These are phyloP conservation scores for Arge pagana DNA, from an alignment of 2,888 invertebrate genomes.

Conservation along the genomic window DNA sequence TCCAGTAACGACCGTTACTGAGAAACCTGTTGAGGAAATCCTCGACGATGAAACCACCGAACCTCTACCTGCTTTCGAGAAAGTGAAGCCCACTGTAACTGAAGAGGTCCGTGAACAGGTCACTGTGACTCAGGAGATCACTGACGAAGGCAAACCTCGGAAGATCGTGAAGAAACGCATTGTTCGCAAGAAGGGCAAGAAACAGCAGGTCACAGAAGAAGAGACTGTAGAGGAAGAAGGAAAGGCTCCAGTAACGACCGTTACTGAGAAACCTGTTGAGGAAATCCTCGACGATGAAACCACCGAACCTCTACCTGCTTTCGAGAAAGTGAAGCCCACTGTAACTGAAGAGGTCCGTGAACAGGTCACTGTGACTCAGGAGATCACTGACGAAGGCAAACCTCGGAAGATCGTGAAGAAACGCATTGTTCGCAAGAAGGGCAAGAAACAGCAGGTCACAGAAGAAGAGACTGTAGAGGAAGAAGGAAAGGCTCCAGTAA, in stretches of 20 bases:
- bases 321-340: neutral
- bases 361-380: conserved; percentile 52
- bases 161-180: conserved; percentile 30
- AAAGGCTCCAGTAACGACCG: conserved; percentile 45
- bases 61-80: conserved; percentile 13
- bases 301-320: conserved; percentile 24
- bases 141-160: conserved; percentile 33
- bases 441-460: conserved; percentile 58
- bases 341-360: conserved; percentile 53
- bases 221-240: conserved; percentile 33
- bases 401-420: conserved; percentile 52
- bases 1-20: conserved; percentile 50
- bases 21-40: neutral
- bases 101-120: conserved; percentile 33
- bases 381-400: conserved; percentile 48
- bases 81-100: conserved; percentile 1
- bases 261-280: conserved; percentile 37
- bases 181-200: conserved; percentile 51
- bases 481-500: conserved; percentile 51
- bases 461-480: conserved; percentile 59
- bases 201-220: conserved; percentile 37
- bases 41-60: conserved; percentile 24
- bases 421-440: conserved; percentile 58
- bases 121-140: conserved; percentile 33
- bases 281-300: conserved; percentile 33